These are phyloP conservation scores for Alexandromys fortis DNA, from an alignment of 2,113 vertebrate genomes.

Conservation along the genomic window DNA sequence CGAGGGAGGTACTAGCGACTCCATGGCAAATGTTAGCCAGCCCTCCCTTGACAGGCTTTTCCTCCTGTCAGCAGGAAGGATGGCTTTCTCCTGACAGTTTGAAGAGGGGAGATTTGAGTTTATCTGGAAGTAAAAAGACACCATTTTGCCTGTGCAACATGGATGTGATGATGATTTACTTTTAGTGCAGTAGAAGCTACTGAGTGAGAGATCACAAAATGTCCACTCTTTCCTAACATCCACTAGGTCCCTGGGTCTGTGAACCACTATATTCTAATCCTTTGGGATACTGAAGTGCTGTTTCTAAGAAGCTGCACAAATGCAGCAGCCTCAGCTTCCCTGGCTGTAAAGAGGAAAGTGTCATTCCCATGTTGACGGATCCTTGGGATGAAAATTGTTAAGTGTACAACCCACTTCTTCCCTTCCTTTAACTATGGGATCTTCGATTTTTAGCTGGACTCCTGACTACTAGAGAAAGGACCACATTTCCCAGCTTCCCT, in stretches of 20 bases:
- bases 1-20: not conserved
- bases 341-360: not conserved
- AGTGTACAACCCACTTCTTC: not conserved
- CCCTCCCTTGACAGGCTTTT: not conserved
- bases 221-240: not conserved
- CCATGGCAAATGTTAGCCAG: not conserved
- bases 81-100: not conserved
- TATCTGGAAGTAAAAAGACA: not conserved
- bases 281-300: not conserved
- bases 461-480: not conserved
- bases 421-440: not conserved
- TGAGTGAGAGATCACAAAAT: not conserved
- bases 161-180: not conserved
- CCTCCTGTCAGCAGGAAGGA: not conserved
- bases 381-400: not conserved
- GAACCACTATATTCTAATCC: not conserved
- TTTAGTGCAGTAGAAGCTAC: not conserved
- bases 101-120: not conserved
- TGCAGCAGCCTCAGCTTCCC: not conserved
- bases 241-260: not conserved
- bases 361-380: not conserved
- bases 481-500: not conserved
- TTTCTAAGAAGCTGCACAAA: not conserved
- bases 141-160: not conserved
- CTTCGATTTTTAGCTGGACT: not conserved